phyloP scores from a whole-genome alignment of 2,888 invertebrate species.

The Stenchaetothrips biformis region DNA sequence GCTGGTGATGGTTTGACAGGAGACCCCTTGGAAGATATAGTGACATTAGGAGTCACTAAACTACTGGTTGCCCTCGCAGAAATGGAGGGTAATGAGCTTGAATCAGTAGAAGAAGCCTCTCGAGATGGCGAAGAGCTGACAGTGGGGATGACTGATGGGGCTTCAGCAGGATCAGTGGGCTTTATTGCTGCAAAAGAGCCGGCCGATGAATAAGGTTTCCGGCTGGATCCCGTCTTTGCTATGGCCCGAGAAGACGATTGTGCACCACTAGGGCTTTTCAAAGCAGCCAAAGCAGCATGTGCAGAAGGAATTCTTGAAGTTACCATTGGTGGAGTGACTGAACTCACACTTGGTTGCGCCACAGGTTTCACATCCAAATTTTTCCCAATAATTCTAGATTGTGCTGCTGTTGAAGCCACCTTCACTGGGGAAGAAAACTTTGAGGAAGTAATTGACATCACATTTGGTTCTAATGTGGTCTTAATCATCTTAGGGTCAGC shows the following conservation, averaged over 20 bases:
- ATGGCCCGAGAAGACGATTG: not conserved
- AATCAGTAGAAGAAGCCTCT: not conserved
- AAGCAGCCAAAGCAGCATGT: not conserved
- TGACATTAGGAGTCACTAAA: not conserved
- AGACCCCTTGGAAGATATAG: not conserved
- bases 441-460: not conserved
- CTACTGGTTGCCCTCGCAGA: not conserved
- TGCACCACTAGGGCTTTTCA: not conserved
- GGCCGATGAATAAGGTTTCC: not conserved
- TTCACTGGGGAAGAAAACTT: not conserved
- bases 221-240: slow-evolving; percentile 1
- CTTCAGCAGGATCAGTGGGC: not conserved
- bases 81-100: not conserved
- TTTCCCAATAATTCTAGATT: not conserved
- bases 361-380: not conserved
- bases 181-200: not conserved
- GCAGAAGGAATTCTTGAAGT: slow-evolving; percentile 7
- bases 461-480: too few relatives aligned
- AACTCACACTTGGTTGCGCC: not conserved
- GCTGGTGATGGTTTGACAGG: not conserved
- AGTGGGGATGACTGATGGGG: not conserved
- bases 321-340: not conserved
- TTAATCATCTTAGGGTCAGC: too few relatives aligned
- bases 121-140: not conserved
- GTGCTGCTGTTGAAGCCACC: not conserved